These are phyloP conservation scores for Tryphoninae sp. DNA, from an alignment of 2,888 invertebrate species.

Conservation along the genomic window DNA sequence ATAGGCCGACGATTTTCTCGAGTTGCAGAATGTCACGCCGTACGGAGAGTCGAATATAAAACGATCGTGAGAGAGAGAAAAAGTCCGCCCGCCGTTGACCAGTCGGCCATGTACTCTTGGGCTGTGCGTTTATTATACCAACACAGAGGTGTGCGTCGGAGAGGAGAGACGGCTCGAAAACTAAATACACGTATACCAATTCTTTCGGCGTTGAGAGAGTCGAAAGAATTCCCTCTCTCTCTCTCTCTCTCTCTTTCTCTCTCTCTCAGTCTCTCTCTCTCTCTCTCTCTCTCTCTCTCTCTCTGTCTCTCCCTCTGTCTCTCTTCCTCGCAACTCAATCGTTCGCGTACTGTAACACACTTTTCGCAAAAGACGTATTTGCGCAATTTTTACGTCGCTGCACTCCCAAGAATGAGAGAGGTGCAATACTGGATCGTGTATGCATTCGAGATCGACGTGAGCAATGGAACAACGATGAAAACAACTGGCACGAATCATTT, in stretches of 20 bases:
- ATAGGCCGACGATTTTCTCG: slow-evolving; percentile 25
- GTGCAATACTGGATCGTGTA: slow-evolving; percentile 50
- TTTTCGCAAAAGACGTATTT: slow-evolving; percentile 56
- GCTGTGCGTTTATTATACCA: slow-evolving; percentile 56
- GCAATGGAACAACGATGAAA: not conserved
- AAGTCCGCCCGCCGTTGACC: slow-evolving; percentile 49
- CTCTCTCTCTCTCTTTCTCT: slow-evolving; percentile 60
- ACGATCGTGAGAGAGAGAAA: slow-evolving; percentile 42
- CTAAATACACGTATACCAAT: slow-evolving; percentile 51
- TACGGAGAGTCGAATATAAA: slow-evolving; percentile 29
- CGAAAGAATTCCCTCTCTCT: slow-evolving; percentile 44
- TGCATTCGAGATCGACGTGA: slow-evolving; percentile 22
- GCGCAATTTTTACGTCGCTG: slow-evolving; percentile 53
- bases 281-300: slow-evolving; percentile 36
- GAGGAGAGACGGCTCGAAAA: slow-evolving; percentile 35
- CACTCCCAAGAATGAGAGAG: slow-evolving; percentile 19
- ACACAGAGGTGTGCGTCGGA: slow-evolving; percentile 60
- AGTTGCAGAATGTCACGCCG: not conserved
- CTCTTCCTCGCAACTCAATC: slow-evolving; percentile 60
- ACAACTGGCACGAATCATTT: not conserved
- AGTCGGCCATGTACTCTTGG: slow-evolving; percentile 57
- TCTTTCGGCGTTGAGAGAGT: slow-evolving; percentile 61
- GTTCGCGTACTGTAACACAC: slow-evolving; percentile 60
- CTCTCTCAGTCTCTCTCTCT: slow-evolving; percentile 59
- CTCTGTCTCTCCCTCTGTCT: slow-evolving; percentile 45